phyloP scores from a whole-genome alignment of 2,888 invertebrate genomes.

The Eupithecia pulchellata region DNA sequence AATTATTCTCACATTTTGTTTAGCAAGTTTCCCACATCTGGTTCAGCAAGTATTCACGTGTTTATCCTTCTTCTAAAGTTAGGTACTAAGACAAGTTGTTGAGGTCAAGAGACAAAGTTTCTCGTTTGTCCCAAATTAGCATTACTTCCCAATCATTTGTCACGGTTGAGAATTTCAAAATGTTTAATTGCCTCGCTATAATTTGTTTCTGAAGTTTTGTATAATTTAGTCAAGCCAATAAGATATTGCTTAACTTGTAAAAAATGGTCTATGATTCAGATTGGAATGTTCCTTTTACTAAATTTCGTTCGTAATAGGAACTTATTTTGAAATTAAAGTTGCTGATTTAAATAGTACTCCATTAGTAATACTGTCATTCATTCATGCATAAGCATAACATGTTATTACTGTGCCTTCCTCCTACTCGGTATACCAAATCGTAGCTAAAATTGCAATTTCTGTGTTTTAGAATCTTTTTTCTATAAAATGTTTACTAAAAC shows the following conservation, averaged over 20 bases:
- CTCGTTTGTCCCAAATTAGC: slow-evolving; percentile 6
- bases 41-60: no score
- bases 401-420: no score
- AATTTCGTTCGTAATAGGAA: not conserved
- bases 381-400: no score
- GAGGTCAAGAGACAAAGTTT: not conserved
- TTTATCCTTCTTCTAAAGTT: no score
- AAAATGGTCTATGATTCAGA: slow-evolving; percentile 12
- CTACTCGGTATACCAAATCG: no score
- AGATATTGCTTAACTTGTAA: slow-evolving; percentile 24
- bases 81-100: not conserved
- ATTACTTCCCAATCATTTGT: slow-evolving; percentile 25
- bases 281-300: slow-evolving; percentile 1
- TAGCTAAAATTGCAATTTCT: no score
- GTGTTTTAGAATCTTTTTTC: no score
- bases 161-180: slow-evolving; percentile 33
- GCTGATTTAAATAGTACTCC: no score
- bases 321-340: not conserved
- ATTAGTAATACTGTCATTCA: no score
- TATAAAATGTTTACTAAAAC: no score
- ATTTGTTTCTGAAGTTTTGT: slow-evolving; percentile 40
- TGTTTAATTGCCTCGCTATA: slow-evolving; percentile 38
- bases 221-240: slow-evolving; percentile 27
- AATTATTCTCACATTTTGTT: no score
- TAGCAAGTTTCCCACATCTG: no score